Evolutionary conservation across 2,888 invertebrate genomes (phyloP).

Genomic region (Dolomedes plantarius): DNA sequence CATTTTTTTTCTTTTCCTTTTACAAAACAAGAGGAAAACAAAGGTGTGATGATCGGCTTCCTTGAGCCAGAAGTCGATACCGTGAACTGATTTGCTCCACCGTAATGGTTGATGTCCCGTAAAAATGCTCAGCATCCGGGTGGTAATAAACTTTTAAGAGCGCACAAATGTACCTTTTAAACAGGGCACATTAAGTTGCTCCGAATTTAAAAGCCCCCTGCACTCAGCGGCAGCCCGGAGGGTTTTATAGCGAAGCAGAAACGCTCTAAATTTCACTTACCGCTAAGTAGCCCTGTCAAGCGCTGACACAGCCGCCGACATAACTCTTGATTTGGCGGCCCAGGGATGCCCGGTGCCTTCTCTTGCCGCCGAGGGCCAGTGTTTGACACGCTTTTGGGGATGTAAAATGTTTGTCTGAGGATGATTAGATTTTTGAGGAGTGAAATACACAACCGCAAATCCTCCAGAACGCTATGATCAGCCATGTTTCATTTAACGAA

Average conservation of each 20-base stretch:
- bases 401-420: neutral
- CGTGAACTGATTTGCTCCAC: too few species aligned
- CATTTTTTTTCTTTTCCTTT: too few species aligned
- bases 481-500: neutral
- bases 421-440: conserved; percentile 8
- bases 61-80: too few species aligned
- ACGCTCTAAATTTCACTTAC: conserved; percentile 64
- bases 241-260: conserved; percentile 41
- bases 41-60: too few species aligned
- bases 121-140: neutral
- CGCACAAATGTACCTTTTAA: conserved; percentile 25
- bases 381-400: neutral
- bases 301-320: conserved; percentile 31
- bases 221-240: conserved; percentile 20
- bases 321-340: conserved; percentile 51
- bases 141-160: conserved; percentile 37
- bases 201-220: conserved; percentile 49
- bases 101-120: neutral
- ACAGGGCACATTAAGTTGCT: conserved; percentile 30
- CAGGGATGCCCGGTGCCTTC: neutral
- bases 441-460: conserved; percentile 8
- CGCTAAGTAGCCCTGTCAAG: conserved; percentile 31
- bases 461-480: neutral
- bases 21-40: too few species aligned
- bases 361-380: neutral